Evolutionary conservation across 2,888 invertebrate species (phyloP).

Genomic region (Brassicogethes aeneus): DNA sequence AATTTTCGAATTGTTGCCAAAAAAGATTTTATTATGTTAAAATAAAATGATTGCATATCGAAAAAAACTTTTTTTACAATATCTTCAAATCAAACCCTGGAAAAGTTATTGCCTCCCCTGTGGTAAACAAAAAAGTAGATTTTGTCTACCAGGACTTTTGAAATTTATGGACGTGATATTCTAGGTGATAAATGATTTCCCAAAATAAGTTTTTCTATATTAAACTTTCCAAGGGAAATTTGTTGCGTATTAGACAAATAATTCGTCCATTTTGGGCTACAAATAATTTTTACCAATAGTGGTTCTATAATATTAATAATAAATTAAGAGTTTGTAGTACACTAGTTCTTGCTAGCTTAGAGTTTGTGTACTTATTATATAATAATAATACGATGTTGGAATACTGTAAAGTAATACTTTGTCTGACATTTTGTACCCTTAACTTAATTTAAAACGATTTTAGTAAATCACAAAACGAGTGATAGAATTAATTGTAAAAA

Average conservation of each 20-base stretch:
- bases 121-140: too few relatives aligned
- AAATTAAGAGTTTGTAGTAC: neutral
- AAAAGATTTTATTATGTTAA: too few relatives aligned
- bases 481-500: slow-evolving; percentile 17
- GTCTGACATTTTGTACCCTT: neutral
- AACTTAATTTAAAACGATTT: slow-evolving; percentile 1
- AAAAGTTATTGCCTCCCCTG: too few relatives aligned
- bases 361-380: neutral
- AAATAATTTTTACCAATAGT: neutral
- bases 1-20: too few relatives aligned
- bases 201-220: too few relatives aligned
- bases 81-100: too few relatives aligned
- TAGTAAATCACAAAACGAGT: slow-evolving; percentile 1
- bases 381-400: neutral
- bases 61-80: neutral
- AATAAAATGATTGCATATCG: too few relatives aligned
- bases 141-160: too few relatives aligned
- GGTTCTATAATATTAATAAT: neutral
- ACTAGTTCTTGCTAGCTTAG: neutral
- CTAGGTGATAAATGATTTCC: neutral
- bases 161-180: neutral
- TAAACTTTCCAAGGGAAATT: too few relatives aligned
- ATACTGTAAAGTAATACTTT: neutral
- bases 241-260: neutral
- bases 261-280: neutral